Conservation (phyloP, 2,113 vertebrate species). For the Australoheros scitulus region DNA sequence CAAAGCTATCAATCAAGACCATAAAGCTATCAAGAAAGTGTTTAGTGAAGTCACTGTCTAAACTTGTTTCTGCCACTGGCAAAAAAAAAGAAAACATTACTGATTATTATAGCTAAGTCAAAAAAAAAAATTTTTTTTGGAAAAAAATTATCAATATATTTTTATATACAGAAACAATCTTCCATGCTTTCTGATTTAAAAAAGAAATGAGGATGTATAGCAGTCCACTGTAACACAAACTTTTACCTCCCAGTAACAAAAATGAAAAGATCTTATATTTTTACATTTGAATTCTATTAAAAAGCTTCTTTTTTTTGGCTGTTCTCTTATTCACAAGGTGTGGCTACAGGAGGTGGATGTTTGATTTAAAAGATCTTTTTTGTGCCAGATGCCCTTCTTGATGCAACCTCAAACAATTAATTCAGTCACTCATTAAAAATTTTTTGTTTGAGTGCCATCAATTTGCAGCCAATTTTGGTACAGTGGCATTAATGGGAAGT, state of each 20-base stretch:
- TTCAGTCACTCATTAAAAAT: background rate
- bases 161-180: too few species aligned
- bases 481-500: rapidly evolving
- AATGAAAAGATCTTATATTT: background rate
- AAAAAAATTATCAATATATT: too few species aligned
- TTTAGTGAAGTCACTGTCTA: too few species aligned
- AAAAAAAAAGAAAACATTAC: too few species aligned
- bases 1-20: too few species aligned
- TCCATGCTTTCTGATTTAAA: too few species aligned
- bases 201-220: background rate
- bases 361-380: background rate
- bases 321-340: background rate
- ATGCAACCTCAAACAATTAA: background rate
- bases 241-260: rapidly evolving
- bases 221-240: background rate
- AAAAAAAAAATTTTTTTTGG: too few species aligned
- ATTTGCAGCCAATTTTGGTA: background rate
- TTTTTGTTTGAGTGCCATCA: background rate
- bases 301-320: too few species aligned
- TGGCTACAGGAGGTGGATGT: background rate
- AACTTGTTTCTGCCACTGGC: too few species aligned
- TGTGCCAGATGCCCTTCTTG: background rate
- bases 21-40: too few species aligned
- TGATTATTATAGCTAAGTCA: too few species aligned
- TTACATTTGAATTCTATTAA: background rate